Conservation (phyloP, 2,888 invertebrate genomes). For the Lepetodrilus schrolli region DNA sequence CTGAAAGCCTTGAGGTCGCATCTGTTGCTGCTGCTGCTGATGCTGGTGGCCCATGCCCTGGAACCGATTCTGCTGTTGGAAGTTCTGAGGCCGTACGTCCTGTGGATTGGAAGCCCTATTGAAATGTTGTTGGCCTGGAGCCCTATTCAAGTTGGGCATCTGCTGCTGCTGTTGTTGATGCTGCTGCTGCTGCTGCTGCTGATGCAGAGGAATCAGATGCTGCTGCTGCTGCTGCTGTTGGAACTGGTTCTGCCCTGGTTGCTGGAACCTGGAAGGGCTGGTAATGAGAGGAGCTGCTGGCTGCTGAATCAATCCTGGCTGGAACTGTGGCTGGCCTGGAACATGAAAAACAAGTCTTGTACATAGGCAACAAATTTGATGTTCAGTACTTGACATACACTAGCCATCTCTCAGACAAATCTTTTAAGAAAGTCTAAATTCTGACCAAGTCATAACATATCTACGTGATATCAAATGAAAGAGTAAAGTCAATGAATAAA, state of each 20-base stretch:
- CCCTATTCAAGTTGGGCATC: not conserved
- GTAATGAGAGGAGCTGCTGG: not conserved
- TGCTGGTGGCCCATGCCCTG: too few relatives aligned
- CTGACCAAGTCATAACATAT: too few relatives aligned
- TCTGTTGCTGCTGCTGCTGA: not conserved
- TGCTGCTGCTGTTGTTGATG: slow-evolving; percentile 13
- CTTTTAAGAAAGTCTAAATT: too few relatives aligned
- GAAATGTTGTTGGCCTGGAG: not conserved
- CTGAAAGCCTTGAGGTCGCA: not conserved
- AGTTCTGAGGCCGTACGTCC: not conserved
- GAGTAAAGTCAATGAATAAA: too few relatives aligned
- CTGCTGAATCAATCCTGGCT: not conserved
- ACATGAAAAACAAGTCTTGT: too few relatives aligned
- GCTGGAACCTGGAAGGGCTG: not conserved
- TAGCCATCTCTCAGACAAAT: too few relatives aligned
- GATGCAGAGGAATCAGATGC: not conserved
- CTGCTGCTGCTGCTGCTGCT: slow-evolving; percentile 9
- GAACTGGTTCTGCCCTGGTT: not conserved
- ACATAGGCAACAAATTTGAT: too few relatives aligned
- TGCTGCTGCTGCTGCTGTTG: not conserved
- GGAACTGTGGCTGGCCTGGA: not conserved
- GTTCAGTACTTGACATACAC: too few relatives aligned
- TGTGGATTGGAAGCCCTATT: not conserved
- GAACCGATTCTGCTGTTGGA: not conserved
- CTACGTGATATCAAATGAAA: too few relatives aligned